Evolutionary conservation across 2,113 vertebrate species (phyloP).

Genomic region (Megalops atlanticus): DNA sequence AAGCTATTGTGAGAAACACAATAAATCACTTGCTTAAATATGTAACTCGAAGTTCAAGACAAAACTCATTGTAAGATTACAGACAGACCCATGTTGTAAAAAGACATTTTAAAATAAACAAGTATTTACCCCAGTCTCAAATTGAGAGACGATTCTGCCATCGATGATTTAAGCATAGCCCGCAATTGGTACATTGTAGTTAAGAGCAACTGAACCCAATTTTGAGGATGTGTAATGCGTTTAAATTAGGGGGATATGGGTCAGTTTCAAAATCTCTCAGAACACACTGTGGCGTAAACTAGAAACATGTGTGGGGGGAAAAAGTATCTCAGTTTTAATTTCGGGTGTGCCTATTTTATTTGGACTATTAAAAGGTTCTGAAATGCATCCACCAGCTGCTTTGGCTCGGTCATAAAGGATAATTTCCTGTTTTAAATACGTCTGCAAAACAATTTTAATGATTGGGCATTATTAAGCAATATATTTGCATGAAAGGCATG

Average conservation of each 20-base stretch:
- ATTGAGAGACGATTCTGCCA: slow-evolving; percentile 10
- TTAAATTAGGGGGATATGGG: slow-evolving; percentile 19
- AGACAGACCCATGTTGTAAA: background rate
- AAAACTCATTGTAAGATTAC: background rate
- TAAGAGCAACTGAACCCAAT: background rate
- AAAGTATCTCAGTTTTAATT: slow-evolving; percentile 29
- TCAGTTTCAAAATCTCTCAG: slow-evolving; percentile 16
- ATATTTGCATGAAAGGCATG: background rate
- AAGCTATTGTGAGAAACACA: no score
- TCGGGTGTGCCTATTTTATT: slow-evolving; percentile 36
- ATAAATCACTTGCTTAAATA: no score
- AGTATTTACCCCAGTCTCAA: background rate
- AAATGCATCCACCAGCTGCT: slow-evolving; percentile 33
- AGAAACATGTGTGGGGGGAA: slow-evolving; percentile 26
- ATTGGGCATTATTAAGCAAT: slow-evolving; percentile 29
- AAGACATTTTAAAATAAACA: background rate
- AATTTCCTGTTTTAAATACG: slow-evolving; percentile 18
- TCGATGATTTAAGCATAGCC: background rate
- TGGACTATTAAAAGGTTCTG: slow-evolving; percentile 28
- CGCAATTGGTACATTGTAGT: slow-evolving; percentile 14
- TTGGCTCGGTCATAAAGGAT: slow-evolving; percentile 4
- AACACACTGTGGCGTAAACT: slow-evolving; percentile 11
- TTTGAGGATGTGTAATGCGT: slow-evolving; percentile 19
- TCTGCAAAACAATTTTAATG: slow-evolving; percentile 27
- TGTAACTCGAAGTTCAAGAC: background rate